Evolutionary conservation across 2,797 vertebrate species (phyloP), one percentile per base, ranked within the genome.

Genomic region (Sparidentex hasta): DNA sequence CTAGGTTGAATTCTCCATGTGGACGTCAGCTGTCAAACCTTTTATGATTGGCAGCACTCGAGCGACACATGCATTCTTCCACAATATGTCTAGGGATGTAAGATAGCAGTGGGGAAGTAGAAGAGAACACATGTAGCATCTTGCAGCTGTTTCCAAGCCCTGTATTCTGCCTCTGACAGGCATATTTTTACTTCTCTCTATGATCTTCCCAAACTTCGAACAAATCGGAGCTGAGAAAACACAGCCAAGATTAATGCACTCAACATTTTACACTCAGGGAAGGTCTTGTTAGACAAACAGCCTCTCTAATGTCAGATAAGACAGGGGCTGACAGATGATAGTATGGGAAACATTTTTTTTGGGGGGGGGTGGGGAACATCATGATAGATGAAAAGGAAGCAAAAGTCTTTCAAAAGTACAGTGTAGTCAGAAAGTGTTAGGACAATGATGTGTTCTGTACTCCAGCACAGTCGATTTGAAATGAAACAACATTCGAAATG

Each of bases 11-110:
- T 76, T 55, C 82, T 71, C 68, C 29, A 70, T 81, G 82, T 88
- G 63, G 85, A 76, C 61, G 69, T 83, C 86, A 80, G 71, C 83
- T 86, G 81, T 87, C 85, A 87, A 75, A 71, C 74, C 25, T 27
- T 65, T 80, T 52, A 81, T 78, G 74, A 92, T 73, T 20, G 27
- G 50, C 62, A 79, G 76, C 75, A 44, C 51, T 80, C 55, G 1
- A 58, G 76, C 38, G 54, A 70, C 71, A 55, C 43, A 6, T 58
- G 47, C 46, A 11, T 51, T 61, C 64, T 41, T 46, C 55, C 50
- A 33, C 58, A 70, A 71, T 67, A 65, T 51, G 25, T 80, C 64
- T 5, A 55, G 75, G 50, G 68, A 65, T 20, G 67, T 47, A 11
- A 63, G 50, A 81, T 12, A 50, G 48, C 76, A 74, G 70, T 18